These are phyloP conservation scores for Agriopis aurantiaria DNA, from an alignment of 2,888 invertebrate genomes.

Conservation along the genomic window DNA sequence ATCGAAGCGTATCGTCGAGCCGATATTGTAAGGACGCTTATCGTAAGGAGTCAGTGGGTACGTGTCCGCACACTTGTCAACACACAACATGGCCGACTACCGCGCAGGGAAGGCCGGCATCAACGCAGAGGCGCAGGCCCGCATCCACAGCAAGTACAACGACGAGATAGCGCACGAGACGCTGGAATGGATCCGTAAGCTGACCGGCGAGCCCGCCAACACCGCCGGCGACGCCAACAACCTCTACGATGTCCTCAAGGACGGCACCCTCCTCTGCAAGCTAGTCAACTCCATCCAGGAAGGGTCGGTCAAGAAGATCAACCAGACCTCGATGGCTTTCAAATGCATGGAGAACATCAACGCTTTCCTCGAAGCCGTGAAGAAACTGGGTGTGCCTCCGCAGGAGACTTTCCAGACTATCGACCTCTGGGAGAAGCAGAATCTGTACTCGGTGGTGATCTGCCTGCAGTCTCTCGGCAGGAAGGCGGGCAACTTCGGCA, in stretches of 20 bases:
- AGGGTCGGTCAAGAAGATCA: slow-evolving; percentile 96
- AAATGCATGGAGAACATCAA: slow-evolving; percentile 99
- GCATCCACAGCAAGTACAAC: slow-evolving; percentile 98
- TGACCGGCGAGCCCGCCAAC: slow-evolving; percentile 93
- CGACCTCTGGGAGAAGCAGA: slow-evolving; percentile 98
- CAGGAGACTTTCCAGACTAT: slow-evolving; percentile 99
- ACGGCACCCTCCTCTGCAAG: slow-evolving; percentile 96
- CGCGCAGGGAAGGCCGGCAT: slow-evolving; percentile 83
- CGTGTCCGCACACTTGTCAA: slow-evolving; percentile 73
- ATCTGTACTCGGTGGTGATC: slow-evolving; percentile 98
- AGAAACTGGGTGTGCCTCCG: slow-evolving; percentile 95
- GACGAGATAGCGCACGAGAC: slow-evolving; percentile 96
- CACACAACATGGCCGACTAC: slow-evolving; percentile 80
- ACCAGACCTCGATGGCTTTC: slow-evolving; percentile 96
- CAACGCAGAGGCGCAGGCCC: slow-evolving; percentile 81
- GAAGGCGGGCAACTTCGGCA: slow-evolving; percentile 94
- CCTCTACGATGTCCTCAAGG: slow-evolving; percentile 95
- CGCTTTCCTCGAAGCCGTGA: slow-evolving; percentile 94
- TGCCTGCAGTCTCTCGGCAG: slow-evolving; percentile 97
- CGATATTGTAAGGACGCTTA: slow-evolving; percentile 74
- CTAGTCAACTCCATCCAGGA: slow-evolving; percentile 94
- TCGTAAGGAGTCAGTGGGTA: slow-evolving; percentile 78
- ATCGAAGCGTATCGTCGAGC: slow-evolving; percentile 69
- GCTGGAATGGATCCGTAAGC: slow-evolving; percentile 95
- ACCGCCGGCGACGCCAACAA: slow-evolving; percentile 96